Evolutionary conservation across 2,797 vertebrate genomes (phyloP).

Genomic region (Triplophysa bombifrons): DNA sequence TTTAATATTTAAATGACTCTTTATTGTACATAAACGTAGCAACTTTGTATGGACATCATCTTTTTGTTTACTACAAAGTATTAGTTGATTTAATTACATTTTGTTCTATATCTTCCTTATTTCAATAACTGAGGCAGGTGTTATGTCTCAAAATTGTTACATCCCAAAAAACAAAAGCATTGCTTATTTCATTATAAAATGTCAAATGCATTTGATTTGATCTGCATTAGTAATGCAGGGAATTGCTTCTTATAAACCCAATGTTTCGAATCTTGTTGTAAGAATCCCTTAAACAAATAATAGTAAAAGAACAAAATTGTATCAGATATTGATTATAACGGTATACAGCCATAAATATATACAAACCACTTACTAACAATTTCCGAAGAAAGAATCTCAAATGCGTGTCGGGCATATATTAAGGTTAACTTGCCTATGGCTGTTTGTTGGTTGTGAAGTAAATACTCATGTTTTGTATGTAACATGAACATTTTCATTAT

Average conservation of each 20-base stretch:
- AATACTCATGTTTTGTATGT: too few species aligned
- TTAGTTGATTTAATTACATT: neutral
- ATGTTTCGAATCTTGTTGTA: neutral
- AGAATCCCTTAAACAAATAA: neutral
- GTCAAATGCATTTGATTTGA: neutral
- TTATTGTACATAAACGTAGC: neutral
- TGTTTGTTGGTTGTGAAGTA: too few species aligned
- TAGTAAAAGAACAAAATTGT: neutral
- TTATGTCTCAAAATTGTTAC: neutral
- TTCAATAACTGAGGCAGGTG: neutral
- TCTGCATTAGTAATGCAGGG: neutral
- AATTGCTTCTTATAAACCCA: neutral
- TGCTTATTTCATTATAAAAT: neutral
- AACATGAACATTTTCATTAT: too few species aligned
- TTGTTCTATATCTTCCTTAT: neutral
- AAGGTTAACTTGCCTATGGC: neutral
- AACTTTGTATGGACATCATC: neutral
- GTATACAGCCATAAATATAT: neutral
- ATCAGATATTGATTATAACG: slow-evolving; percentile 31
- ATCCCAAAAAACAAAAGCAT: neutral
- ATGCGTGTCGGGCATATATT: neutral
- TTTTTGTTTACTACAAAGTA: neutral
- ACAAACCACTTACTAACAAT: slow-evolving; percentile 7
- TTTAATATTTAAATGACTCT: neutral
- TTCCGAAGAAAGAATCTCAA: slow-evolving; percentile 4